Conservation (phyloP, 2,113 vertebrate species). For the Tricholaema leucomelas region DNA sequence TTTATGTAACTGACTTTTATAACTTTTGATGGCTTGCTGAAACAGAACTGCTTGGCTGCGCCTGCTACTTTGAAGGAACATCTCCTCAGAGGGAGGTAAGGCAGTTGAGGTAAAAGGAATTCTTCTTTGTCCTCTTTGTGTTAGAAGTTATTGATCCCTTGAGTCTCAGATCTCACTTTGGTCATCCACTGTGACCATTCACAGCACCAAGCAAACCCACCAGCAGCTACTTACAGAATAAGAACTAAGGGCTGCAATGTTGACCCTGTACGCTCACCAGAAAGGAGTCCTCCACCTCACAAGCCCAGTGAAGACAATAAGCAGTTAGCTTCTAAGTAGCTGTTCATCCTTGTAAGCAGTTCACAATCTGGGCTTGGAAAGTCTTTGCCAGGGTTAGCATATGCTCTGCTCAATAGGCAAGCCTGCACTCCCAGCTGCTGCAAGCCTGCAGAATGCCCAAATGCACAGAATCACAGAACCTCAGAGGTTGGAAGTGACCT, state of each 20-base stretch:
- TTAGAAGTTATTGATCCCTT: constrained; percentile 39
- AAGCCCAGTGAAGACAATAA: constrained; percentile 1
- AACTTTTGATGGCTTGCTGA: constrained; percentile 74
- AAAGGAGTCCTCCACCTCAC: neutral
- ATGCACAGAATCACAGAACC: too few species aligned
- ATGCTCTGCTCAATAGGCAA: constrained; percentile 20
- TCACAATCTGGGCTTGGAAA: constrained; percentile 29
- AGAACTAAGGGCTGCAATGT: constrained; percentile 8
- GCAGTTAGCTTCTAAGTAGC: neutral
- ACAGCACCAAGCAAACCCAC: constrained; percentile 9
- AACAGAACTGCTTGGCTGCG: constrained; percentile 62
- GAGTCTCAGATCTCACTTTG: constrained; percentile 20
- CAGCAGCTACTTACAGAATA: constrained; percentile 17
- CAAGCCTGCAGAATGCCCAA: neutral
- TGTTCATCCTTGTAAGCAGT: constrained; percentile 14
- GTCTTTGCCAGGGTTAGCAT: constrained; percentile 37
- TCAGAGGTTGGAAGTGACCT: too few species aligned
- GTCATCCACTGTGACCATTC: constrained; percentile 29
- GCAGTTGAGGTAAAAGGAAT: neutral
- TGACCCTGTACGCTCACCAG: neutral
- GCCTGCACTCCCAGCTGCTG: constrained; percentile 5
- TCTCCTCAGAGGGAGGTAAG: constrained; percentile 32
- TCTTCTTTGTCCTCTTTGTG: constrained; percentile 2
- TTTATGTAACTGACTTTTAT: constrained; percentile 80
- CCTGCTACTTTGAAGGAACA: constrained; percentile 57